Conservation (phyloP, 2,113 vertebrate genomes). For the Mola mola region DNA sequence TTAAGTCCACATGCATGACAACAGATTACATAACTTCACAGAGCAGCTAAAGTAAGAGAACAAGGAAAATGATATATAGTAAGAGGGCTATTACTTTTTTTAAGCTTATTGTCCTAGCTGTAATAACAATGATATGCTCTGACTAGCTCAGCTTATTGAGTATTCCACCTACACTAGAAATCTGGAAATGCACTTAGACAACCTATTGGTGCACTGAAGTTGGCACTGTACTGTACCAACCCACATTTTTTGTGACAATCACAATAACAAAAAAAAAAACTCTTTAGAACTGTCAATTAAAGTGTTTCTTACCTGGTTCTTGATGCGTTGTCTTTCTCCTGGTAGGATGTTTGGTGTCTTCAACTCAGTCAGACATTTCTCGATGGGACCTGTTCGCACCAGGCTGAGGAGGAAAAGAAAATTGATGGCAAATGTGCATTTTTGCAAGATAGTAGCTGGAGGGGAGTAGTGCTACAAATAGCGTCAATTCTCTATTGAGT, state of each 20-base stretch:
- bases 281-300: conserved; percentile 29
- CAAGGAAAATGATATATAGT: neutral
- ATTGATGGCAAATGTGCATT: neutral
- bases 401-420: conserved; percentile 78
- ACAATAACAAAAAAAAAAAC: conserved; percentile 34
- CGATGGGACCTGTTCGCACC: conserved; percentile 78
- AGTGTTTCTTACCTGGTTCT: conserved; percentile 85
- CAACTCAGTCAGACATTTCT: conserved; percentile 85
- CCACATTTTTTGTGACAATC: conserved; percentile 35
- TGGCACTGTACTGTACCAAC: conserved; percentile 16
- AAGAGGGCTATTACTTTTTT: conserved; percentile 1
- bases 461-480: conserved; percentile 14
- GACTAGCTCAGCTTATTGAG: conserved; percentile 21
- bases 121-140: conserved; percentile 26
- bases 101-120: conserved; percentile 5
- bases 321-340: conserved; percentile 79
- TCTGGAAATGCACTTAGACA: conserved; percentile 46
- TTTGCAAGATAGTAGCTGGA: conserved; percentile 10
- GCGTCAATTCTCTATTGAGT: conserved; percentile 4
- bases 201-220: conserved; percentile 27
- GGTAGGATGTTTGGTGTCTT: conserved; percentile 73
- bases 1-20: neutral
- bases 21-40: neutral
- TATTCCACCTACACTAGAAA: conserved; percentile 62
- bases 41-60: neutral